A percentile compares a stretch with the other conserved stretches of the same genome.
These are phyloP conservation scores for Ferrisia virgata DNA, from an alignment of 2,888 invertebrate species.

Conservation along the genomic window DNA sequence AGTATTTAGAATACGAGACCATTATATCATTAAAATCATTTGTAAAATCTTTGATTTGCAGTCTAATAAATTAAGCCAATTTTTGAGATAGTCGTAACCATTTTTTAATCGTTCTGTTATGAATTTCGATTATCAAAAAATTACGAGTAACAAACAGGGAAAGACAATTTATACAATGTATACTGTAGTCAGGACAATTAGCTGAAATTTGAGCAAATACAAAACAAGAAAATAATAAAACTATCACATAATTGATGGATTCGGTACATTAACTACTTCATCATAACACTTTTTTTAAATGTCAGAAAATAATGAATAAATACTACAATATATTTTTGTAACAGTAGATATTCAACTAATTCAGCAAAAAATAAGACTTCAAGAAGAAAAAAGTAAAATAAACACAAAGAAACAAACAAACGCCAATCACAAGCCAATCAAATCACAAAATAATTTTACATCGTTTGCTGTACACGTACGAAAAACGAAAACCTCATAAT, in stretches of 20 bases:
- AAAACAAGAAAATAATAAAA: not conserved
- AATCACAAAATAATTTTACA: conserved; percentile 23
- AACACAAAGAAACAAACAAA: not conserved
- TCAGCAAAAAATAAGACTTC: not conserved
- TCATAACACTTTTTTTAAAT: too few relatives aligned
- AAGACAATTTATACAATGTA: not conserved
- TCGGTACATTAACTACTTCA: not conserved
- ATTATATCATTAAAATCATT: not conserved
- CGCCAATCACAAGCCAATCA: conserved; percentile 26
- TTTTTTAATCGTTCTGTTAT: not conserved
- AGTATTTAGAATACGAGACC: not conserved
- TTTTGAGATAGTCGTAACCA: not conserved
- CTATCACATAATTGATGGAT: not conserved
- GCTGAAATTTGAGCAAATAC: conserved; percentile 12
- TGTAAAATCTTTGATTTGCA: not conserved
- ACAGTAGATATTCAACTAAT: not conserved
- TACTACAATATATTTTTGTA: not conserved
- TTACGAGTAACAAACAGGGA: not conserved
- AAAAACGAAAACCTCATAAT: not conserved
- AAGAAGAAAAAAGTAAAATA: not conserved
- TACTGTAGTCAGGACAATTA: not conserved
- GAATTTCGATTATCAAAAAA: not conserved
- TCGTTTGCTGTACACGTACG: not conserved
- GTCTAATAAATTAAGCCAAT: not conserved
- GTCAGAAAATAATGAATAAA: not conserved